Percentiles rank a stretch among this genome's conserved stretches.
Conservation (phyloP, 2,797 vertebrate genomes). For the Spinus olivaceus region DNA sequence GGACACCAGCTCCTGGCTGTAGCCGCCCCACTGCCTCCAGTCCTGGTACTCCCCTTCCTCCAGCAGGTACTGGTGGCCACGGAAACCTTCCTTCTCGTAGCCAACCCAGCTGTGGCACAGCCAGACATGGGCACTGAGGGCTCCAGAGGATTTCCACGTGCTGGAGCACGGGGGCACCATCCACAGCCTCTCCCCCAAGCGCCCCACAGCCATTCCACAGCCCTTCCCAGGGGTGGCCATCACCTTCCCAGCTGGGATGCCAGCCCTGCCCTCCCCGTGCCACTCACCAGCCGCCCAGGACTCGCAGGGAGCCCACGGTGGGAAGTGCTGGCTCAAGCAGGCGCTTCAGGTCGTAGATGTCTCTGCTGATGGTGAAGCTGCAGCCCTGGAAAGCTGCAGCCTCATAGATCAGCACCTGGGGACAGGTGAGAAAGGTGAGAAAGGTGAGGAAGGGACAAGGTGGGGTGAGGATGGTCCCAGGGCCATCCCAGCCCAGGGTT, state of each 20-base stretch:
- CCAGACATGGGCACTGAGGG: neutral
- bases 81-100: slow-evolving; percentile 91
- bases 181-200: neutral
- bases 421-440: too few relatives aligned
- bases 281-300: slow-evolving; percentile 91
- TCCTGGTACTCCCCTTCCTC: slow-evolving; percentile 93
- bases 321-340: slow-evolving; percentile 69
- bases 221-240: neutral
- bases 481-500: too few relatives aligned
- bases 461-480: too few relatives aligned
- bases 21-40: slow-evolving; percentile 92
- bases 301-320: slow-evolving; percentile 83
- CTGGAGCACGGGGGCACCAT: accelerated
- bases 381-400: too few relatives aligned
- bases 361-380: slow-evolving; percentile 78
- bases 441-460: too few relatives aligned
- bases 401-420: too few relatives aligned
- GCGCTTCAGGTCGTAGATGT: slow-evolving; percentile 82
- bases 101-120: slow-evolving; percentile 86
- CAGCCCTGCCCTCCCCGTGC: neutral
- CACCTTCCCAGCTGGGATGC: neutral
- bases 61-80: slow-evolving; percentile 93
- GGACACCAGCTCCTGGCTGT: slow-evolving; percentile 82
- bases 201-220: neutral
- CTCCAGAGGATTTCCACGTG: accelerated